phyloP scores from a whole-genome alignment of 2,888 invertebrate genomes.

The Tryphoninae sp. region DNA sequence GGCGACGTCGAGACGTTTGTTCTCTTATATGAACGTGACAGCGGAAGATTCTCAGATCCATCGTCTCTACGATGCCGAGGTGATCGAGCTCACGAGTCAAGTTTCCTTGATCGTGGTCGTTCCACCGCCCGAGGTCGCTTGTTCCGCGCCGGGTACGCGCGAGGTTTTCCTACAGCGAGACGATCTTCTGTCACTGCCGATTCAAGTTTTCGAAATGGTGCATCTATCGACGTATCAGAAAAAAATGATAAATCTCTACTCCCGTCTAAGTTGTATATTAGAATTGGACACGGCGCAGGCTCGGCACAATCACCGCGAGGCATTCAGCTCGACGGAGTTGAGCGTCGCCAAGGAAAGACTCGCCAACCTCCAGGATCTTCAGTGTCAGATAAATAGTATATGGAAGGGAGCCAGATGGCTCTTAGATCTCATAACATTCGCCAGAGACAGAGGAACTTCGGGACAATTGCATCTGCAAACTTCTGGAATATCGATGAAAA shows the following conservation, averaged over 20 bases:
- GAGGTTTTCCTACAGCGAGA: slow-evolving; percentile 93
- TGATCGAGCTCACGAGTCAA: slow-evolving; percentile 94
- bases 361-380: slow-evolving; percentile 91
- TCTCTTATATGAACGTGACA: slow-evolving; percentile 91
- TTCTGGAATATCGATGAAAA: slow-evolving; percentile 78
- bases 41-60: slow-evolving; percentile 87
- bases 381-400: slow-evolving; percentile 91
- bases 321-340: slow-evolving; percentile 95
- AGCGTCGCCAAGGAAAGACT: slow-evolving; percentile 93
- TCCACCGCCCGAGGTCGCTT: slow-evolving; percentile 95
- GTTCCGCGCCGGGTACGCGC: slow-evolving; percentile 93
- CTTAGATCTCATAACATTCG: slow-evolving; percentile 96
- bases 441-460: slow-evolving; percentile 88
- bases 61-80: slow-evolving; percentile 95
- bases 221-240: slow-evolving; percentile 97
- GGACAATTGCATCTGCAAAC: slow-evolving; percentile 63
- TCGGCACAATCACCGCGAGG: slow-evolving; percentile 96
- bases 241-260: slow-evolving; percentile 94
- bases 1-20: slow-evolving; percentile 88
- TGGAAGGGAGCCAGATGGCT: slow-evolving; percentile 99
- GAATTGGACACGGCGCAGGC: slow-evolving; percentile 96
- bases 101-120: slow-evolving; percentile 96
- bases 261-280: slow-evolving; percentile 94
- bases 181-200: slow-evolving; percentile 93
- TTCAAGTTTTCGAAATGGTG: slow-evolving; percentile 97